Evolutionary conservation across 2,888 invertebrate species (phyloP), one percentile per base, ranked within the genome.

Genomic region (Netelia fuscicornis): DNA sequence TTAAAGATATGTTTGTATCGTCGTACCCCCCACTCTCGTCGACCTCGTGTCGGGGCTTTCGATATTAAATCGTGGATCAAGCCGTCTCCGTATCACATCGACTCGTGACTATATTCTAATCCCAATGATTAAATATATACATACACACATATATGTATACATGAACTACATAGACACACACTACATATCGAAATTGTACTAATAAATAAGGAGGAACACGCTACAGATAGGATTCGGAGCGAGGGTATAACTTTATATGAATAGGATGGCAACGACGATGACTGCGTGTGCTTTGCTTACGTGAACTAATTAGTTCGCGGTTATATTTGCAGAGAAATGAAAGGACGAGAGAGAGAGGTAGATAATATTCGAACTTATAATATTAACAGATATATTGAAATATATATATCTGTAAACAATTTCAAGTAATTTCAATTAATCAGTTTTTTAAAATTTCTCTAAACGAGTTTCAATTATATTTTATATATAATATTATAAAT

Each of bases 251-350:
- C 30, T 30, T 30, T 5, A 5, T 30, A 30, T 9, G 74, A 52
- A 6, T 17, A 54, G n/a, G 20, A 60, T 30, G 58, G 17, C 17
- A 17, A 17, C 71, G n/a, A 65, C 37, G 48, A 80, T 52, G 17
- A 68, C 67, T 60, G 37, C 71, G 67, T 44, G 30, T 30, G 30
- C 30, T 30, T 30, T 30, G 30, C 30, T 30, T 30, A 30, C 30
- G 23, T 77, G 56, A 65, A 80, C 83, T 79, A 80, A 83, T 79
- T 83, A 83, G 75, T 83, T 75, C 48, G 62, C 68, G 48, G 78
- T 79, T 70, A 75, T 83, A 83, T 83, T 83, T 83, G 70, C 79
- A 54, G 52, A 74, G 68, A 17, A 20, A 58, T 67, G 72, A 78
- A 30, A 30, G 30, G 30, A 30, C 6, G 30, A 25, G 25, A 25